Percentiles rank a stretch among this genome's conserved stretches.
phyloP scores from a whole-genome alignment of 2,888 invertebrate genomes.

The Anticlea derivata region DNA sequence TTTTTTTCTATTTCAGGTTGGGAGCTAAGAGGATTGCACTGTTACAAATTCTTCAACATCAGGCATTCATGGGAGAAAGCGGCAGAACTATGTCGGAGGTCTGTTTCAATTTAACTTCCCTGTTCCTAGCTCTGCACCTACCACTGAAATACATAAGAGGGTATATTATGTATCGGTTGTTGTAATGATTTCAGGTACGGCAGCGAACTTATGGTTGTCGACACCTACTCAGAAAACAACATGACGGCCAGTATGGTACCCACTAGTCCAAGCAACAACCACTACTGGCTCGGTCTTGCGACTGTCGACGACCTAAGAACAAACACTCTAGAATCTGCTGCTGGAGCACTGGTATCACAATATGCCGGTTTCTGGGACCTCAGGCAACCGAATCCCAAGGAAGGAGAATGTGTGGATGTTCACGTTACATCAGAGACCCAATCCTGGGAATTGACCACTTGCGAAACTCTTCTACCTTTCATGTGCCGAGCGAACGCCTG shows the following conservation, averaged over 20 bases:
- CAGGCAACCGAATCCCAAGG: conserved; percentile 93
- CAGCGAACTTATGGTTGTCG: conserved; percentile 96
- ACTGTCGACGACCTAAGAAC: conserved; percentile 96
- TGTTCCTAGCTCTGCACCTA: neutral
- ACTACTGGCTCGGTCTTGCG: conserved; percentile 96
- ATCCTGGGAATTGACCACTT: conserved; percentile 97
- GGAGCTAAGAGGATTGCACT: conserved; percentile 95
- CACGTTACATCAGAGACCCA: conserved; percentile 88
- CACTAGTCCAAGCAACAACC: conserved; percentile 86
- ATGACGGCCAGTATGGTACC: conserved; percentile 92
- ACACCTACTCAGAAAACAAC: conserved; percentile 96
- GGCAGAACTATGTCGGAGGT: conserved; percentile 97
- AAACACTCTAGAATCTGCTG: conserved; percentile 97
- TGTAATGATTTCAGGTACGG: conserved; percentile 89
- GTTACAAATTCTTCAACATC: conserved; percentile 98
- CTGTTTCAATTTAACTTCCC: conserved; percentile 51
- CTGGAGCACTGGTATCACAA: conserved; percentile 94
- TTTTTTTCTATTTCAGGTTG: conserved; percentile 88
- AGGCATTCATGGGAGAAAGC: conserved; percentile 98
- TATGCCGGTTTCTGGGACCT: conserved; percentile 97
- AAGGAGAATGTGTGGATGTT: conserved; percentile 96
- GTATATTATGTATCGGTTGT: neutral
- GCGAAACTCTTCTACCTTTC: conserved; percentile 96
- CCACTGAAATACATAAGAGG: neutral
- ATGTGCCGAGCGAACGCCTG: conserved; percentile 96